A percentile compares a stretch with the other conserved stretches of the same genome.
Conservation (phyloP, 2,113 vertebrate species). For the Trichomycterus rosablanca region DNA sequence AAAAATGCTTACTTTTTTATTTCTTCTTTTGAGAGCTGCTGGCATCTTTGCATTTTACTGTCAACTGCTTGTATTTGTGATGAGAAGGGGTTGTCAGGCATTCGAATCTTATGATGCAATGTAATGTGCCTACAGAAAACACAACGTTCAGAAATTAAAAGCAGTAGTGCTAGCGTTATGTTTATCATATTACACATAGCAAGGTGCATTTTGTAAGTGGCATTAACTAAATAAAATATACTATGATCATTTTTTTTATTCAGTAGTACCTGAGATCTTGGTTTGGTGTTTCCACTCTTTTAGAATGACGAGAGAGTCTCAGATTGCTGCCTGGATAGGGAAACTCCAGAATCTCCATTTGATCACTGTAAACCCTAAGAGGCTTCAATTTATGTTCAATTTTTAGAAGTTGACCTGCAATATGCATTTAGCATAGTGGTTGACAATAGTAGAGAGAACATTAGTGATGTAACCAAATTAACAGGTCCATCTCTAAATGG, state of each 20-base stretch:
- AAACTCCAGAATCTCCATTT: slow-evolving; percentile 75
- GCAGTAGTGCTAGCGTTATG: too few species aligned
- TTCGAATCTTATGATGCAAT: slow-evolving; percentile 25
- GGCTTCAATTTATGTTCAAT: slow-evolving; percentile 55
- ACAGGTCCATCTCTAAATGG: too few species aligned
- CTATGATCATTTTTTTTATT: too few species aligned
- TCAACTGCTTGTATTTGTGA: background rate
- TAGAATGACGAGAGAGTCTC: slow-evolving; percentile 55
- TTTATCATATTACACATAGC: too few species aligned
- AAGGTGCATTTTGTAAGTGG: too few species aligned
- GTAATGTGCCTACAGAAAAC: slow-evolving; percentile 24
- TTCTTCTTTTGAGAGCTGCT: background rate
- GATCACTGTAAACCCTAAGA: slow-evolving; percentile 79
- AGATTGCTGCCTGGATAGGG: slow-evolving; percentile 67
- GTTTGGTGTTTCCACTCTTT: slow-evolving; percentile 68
- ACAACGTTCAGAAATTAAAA: too few species aligned
- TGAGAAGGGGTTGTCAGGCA: slow-evolving; percentile 11
- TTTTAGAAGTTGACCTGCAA: slow-evolving; percentile 77
- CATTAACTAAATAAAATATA: too few species aligned
- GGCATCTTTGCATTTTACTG: accelerated
- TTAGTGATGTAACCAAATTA: too few species aligned
- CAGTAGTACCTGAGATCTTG: slow-evolving; percentile 69
- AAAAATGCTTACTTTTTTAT: background rate
- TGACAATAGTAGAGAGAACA: too few species aligned
- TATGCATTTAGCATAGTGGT: too few species aligned